Percentiles rank a stretch among this genome's conserved stretches.
Evolutionary conservation across 30 jellyfish, hydroid and myxozoan genomes (phyloP).

Genomic region (Sanderia malayensis): DNA sequence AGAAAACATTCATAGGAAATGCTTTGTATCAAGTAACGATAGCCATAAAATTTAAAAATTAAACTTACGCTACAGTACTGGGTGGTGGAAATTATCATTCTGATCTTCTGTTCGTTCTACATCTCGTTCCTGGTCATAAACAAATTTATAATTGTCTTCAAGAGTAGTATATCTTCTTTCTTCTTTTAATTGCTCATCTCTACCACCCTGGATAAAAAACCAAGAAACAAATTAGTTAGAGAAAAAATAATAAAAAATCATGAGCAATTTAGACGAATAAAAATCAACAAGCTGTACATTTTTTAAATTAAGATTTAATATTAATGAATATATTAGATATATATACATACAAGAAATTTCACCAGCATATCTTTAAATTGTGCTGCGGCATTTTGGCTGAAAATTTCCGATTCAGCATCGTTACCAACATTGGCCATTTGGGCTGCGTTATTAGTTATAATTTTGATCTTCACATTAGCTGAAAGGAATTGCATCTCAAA

Average conservation of each 20-base stretch:
- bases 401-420: constrained; percentile 29
- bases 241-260: too few relatives aligned
- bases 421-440: constrained; percentile 24
- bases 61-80: background rate
- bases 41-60: background rate
- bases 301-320: too few relatives aligned
- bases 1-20: too few relatives aligned
- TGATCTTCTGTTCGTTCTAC: constrained; percentile 18
- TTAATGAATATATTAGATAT: too few relatives aligned
- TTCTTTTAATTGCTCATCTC: constrained; percentile 63
- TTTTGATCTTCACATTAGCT: constrained; percentile 78
- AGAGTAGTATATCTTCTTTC: constrained; percentile 57
- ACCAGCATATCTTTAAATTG: constrained; percentile 80
- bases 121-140: constrained; percentile 47
- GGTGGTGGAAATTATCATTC: background rate
- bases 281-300: too few relatives aligned
- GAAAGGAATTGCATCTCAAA: too few relatives aligned
- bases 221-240: too few relatives aligned
- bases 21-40: too few relatives aligned
- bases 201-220: constrained; percentile 84
- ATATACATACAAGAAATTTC: constrained; percentile 82
- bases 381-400: constrained; percentile 52
- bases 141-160: constrained; percentile 79
- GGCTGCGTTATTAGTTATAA: constrained; percentile 71
- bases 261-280: too few relatives aligned